Evolutionary conservation across 2,888 invertebrate genomes (phyloP).

Genomic region (Nebria brevicollis): DNA sequence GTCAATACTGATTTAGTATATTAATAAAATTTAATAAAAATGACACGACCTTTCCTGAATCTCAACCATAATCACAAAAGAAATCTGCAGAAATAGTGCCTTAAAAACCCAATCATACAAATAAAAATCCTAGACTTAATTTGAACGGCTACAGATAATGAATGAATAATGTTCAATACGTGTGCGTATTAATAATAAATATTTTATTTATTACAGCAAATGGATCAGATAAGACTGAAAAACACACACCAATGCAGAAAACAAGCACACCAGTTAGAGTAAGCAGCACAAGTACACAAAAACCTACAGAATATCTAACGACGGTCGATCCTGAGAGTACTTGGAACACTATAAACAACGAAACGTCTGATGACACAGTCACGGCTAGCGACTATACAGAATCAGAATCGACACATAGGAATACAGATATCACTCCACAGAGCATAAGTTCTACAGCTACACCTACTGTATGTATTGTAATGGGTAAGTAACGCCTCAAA

Average conservation of each 20-base stretch:
- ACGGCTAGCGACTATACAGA: slow-evolving; percentile 47
- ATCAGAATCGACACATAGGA: slow-evolving; percentile 47
- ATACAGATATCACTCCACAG: slow-evolving; percentile 48
- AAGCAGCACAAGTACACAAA: slow-evolving; percentile 38
- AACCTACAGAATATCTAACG: slow-evolving; percentile 43
- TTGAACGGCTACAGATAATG: too few relatives aligned
- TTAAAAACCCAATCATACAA: too few relatives aligned
- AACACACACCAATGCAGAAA: slow-evolving; percentile 20
- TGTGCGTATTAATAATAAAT: too few relatives aligned
- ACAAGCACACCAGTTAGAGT: slow-evolving; percentile 32
- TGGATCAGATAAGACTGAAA: slow-evolving; percentile 25
- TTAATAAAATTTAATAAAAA: too few relatives aligned
- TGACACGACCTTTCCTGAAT: too few relatives aligned
- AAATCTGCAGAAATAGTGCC: too few relatives aligned
- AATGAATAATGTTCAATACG: too few relatives aligned
- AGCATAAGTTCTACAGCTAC: slow-evolving; percentile 52
- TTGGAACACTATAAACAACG: slow-evolving; percentile 43
- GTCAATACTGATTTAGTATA: too few relatives aligned
- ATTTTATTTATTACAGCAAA: slow-evolving; percentile 23
- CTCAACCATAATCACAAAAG: too few relatives aligned
- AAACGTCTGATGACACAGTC: slow-evolving; percentile 48
- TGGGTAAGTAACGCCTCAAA: slow-evolving; percentile 59
- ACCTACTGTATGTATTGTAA: slow-evolving; percentile 62
- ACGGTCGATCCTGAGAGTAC: slow-evolving; percentile 32
- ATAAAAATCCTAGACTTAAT: too few relatives aligned